A percentile compares a stretch with the other conserved stretches of the same genome.
phyloP scores from a whole-genome alignment of 2,113 vertebrate species.

The Tachuris rubrigastra region DNA sequence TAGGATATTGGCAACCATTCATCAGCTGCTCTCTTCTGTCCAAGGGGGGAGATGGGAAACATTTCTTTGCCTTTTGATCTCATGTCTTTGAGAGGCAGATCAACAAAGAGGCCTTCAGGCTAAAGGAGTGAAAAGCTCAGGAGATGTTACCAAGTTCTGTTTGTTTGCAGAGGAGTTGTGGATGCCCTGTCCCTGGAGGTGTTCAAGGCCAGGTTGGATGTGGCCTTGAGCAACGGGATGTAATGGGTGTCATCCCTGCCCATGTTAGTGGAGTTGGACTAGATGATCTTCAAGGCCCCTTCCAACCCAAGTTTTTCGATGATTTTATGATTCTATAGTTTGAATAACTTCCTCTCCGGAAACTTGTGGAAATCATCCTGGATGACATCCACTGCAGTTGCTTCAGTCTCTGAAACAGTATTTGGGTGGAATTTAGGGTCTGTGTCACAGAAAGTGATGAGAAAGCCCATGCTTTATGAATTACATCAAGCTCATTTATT shows the following conservation, averaged over 20 bases:
- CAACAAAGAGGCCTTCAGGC: neutral
- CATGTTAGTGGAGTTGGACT: neutral
- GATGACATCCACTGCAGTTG: neutral
- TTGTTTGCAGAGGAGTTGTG: neutral
- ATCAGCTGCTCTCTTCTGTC: neutral
- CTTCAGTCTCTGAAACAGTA: neutral
- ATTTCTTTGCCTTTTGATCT: neutral
- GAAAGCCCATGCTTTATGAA: neutral
- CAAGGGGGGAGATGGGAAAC: neutral
- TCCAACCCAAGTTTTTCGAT: neutral
- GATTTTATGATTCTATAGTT: neutral
- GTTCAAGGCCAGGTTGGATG: neutral
- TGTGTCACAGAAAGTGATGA: neutral
- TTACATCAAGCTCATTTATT: neutral
- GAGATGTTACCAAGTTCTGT: neutral
- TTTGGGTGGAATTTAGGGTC: neutral
- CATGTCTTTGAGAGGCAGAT: neutral
- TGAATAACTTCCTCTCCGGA: neutral
- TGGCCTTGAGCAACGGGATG: neutral
- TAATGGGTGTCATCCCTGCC: neutral
- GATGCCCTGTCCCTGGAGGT: neutral
- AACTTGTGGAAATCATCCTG: neutral
- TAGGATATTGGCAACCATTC: neutral
- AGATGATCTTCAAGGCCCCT: neutral
- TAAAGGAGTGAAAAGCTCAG: neutral